Evolutionary conservation across 2,888 invertebrate genomes (phyloP).

Genomic region (Pristionchus mayeri): DNA sequence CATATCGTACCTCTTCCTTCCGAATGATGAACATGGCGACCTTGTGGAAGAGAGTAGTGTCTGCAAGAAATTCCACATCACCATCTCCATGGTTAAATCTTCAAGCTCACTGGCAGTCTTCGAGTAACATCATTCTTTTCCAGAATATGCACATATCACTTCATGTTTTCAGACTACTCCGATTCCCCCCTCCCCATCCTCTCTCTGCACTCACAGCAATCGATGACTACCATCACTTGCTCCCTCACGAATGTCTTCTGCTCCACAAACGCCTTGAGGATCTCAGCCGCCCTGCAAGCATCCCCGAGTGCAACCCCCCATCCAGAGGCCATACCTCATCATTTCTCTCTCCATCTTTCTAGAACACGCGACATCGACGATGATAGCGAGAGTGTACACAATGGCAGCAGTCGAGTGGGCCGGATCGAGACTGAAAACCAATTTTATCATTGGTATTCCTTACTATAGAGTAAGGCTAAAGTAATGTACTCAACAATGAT

Average conservation of each 20-base stretch:
- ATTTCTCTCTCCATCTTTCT: slow-evolving; percentile 25
- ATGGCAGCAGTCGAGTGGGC: neutral
- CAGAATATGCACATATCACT: no score
- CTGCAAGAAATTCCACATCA: neutral
- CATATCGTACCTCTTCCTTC: slow-evolving; percentile 8
- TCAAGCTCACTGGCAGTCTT: no score
- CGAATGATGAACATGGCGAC: neutral
- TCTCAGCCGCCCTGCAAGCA: neutral
- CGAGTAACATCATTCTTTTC: no score
- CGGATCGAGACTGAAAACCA: neutral
- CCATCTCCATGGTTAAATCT: neutral
- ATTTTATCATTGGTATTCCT: neutral
- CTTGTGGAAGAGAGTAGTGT: neutral
- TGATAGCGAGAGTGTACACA: neutral
- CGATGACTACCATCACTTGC: slow-evolving; percentile 22
- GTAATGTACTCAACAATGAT: neutral
- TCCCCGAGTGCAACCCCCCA: neutral
- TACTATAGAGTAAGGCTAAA: neutral
- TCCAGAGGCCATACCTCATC: neutral
- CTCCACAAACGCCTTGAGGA: slow-evolving; percentile 30
- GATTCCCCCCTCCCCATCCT: no score
- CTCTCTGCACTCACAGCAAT: neutral
- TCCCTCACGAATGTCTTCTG: neutral
- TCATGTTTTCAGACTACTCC: no score
- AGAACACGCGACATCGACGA: neutral